Conservation (phyloP, 1,140 invertebrate genomes). For the Dreissena polymorpha region DNA sequence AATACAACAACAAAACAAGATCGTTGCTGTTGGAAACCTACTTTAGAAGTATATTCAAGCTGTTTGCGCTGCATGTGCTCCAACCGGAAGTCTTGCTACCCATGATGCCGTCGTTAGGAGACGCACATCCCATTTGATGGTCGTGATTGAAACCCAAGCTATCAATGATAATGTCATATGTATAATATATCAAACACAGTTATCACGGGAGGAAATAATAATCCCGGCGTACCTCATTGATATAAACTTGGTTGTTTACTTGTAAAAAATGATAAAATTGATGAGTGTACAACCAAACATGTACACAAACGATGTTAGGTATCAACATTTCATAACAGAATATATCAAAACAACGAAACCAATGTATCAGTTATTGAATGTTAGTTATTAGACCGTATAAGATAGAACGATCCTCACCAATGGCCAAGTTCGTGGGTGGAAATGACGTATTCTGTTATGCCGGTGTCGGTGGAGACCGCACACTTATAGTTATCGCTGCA, state of each 20-base stretch:
- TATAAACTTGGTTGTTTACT: too few species aligned
- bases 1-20: too few species aligned
- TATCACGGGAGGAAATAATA: too few species aligned
- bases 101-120: constrained; percentile 35
- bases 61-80: constrained; percentile 10
- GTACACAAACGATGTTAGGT: too few species aligned
- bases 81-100: constrained; percentile 3
- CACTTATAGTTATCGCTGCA: constrained; percentile 1
- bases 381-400: not conserved
- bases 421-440: constrained; percentile 27
- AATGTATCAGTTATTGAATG: too few species aligned
- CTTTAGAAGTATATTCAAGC: not conserved
- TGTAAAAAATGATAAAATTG: too few species aligned
- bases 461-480: constrained; percentile 8
- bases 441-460: constrained; percentile 6
- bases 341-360: too few species aligned
- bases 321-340: too few species aligned
- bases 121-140: constrained; percentile 21
- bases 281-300: too few species aligned
- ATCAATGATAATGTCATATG: not conserved
- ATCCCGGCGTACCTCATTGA: too few species aligned
- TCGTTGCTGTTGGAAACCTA: not conserved
- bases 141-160: constrained; percentile 26
- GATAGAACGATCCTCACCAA: not conserved
- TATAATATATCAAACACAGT: too few species aligned